Conservation (phyloP, 2,797 vertebrate genomes). For the Coranthus polyacanthus region DNA sequence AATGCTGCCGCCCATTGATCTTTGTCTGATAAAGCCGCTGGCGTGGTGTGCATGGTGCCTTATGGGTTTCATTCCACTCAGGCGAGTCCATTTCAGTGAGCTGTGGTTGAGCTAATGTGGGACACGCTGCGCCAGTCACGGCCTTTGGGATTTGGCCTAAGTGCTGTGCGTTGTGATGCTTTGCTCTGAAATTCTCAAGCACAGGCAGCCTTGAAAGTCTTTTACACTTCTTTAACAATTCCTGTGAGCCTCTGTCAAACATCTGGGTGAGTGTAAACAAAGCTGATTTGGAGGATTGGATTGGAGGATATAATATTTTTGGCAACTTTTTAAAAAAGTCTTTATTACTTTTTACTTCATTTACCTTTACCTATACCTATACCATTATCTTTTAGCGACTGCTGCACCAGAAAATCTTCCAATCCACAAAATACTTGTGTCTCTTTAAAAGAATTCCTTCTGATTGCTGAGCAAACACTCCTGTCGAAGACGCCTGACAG, state of each 20-base stretch:
- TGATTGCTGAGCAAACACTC: constrained; percentile 86
- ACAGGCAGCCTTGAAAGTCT: constrained; percentile 70
- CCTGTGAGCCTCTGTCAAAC: constrained; percentile 46
- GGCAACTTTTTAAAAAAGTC: not conserved
- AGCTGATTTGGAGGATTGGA: constrained; percentile 15
- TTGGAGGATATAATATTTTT: constrained; percentile 17
- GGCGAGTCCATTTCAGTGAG: constrained; percentile 86
- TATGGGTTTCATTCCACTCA: constrained; percentile 87
- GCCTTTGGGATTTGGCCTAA: constrained; percentile 87
- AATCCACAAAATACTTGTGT: constrained; percentile 39
- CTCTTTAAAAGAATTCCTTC: constrained; percentile 67
- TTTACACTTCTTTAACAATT: constrained; percentile 72
- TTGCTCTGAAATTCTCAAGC: constrained; percentile 80
- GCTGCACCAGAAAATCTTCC: constrained; percentile 32
- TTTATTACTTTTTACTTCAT: constrained; percentile 16
- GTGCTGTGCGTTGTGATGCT: constrained; percentile 83
- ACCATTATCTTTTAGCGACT: not conserved
- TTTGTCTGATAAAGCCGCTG: constrained; percentile 85
- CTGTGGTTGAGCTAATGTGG: constrained; percentile 87
- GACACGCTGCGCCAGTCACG: constrained; percentile 85
- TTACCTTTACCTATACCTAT: too few relatives aligned
- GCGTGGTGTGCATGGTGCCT: constrained; percentile 82
- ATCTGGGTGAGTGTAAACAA: constrained; percentile 30
- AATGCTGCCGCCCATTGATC: constrained; percentile 87
- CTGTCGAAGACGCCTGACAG: constrained; percentile 83